Evolutionary conservation across 2,797 vertebrate genomes (phyloP).

Genomic region (Sebastes baramenuke): DNA sequence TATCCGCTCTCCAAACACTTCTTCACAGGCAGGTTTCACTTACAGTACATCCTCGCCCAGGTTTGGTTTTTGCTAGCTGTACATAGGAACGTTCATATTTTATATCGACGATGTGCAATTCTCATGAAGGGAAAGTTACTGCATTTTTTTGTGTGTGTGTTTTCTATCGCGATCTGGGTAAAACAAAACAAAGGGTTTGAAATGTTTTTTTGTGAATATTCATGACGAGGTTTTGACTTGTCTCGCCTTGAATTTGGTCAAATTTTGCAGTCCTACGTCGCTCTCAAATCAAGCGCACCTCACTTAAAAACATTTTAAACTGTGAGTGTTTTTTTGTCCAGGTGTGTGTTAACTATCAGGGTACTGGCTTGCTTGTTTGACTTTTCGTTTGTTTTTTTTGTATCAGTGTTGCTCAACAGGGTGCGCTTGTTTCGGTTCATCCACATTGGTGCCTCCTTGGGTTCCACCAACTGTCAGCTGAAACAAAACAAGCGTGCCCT

Average conservation of each 20-base stretch:
- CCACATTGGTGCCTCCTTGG: not conserved
- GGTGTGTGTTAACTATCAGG: slow-evolving; percentile 57
- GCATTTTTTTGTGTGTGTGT: not conserved
- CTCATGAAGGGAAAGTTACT: slow-evolving; percentile 43
- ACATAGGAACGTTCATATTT: slow-evolving; percentile 48
- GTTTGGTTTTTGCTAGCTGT: slow-evolving; percentile 24
- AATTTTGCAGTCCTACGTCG: not conserved
- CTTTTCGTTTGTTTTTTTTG: slow-evolving; percentile 30
- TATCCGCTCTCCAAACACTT: not conserved
- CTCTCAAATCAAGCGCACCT: not conserved
- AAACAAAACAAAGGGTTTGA: slow-evolving; percentile 11
- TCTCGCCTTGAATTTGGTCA: not conserved
- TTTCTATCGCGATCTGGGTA: slow-evolving; percentile 5
- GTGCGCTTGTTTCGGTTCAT: slow-evolving; percentile 42
- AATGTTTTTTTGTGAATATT: slow-evolving; percentile 38
- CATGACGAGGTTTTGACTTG: not conserved
- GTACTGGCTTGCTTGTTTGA: slow-evolving; percentile 45
- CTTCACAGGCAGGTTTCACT: not conserved
- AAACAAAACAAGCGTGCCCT: slow-evolving; percentile 21
- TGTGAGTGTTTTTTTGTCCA: slow-evolving; percentile 24
- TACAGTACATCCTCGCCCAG: not conserved
- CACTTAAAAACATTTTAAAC: slow-evolving; percentile 25
- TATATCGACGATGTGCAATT: slow-evolving; percentile 60
- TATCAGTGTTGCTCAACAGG: slow-evolving; percentile 27
- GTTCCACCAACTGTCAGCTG: not conserved